Base-by-base conservation (phyloP, 53 echinoderm and acorn worm species). In the Echinometra lucunter region DNA sequence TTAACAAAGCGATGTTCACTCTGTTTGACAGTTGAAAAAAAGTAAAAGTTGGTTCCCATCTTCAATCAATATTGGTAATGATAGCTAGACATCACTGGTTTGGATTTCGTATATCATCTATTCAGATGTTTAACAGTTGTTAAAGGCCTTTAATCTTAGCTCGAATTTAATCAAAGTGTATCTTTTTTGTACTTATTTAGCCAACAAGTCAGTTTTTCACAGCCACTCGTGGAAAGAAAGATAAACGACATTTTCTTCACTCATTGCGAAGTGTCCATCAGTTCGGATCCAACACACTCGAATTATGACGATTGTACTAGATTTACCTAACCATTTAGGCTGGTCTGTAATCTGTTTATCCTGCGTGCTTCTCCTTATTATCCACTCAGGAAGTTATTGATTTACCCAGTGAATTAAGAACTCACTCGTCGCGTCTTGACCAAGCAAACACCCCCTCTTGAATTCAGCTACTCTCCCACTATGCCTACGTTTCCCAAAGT, bases 331-430 rank as follows among this genome's bases (percentile, higher is more conserved):
- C 49, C 85, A 40, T 92, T 92, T 92, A 72, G 57, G 30, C 74
- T 75, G 28, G 80, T 30, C 56, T 32, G 80, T 92, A 75, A 92
- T 92, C 92, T 92, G 92, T 92, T 92, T 92, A 78, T 92, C 92
- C 92, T 78, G 92, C 74, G 78, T 92, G 80, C 75, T 56, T 80
- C 75, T 53, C 92, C 55, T 57, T 92, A 92, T 92, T 57, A 75
- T 92, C 92, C 55, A 44, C 45, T 92, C 78, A 92, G 92, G 92
- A 92, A 92, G 92, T 92, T 57, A 92, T 92, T 92, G 75, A 92
- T 75, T 92, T 74, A 78, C 92, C 57, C 78, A 55, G 40, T 32
- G 92, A 80, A 92, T 92, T 92, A 92, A 92, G 92, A 49, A 56
- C 74, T 92, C 92, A 75, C 74, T 92, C 78, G 57, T 49, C 75